Conservation (phyloP, 2,797 vertebrate species). For the Sparidentex hasta region DNA sequence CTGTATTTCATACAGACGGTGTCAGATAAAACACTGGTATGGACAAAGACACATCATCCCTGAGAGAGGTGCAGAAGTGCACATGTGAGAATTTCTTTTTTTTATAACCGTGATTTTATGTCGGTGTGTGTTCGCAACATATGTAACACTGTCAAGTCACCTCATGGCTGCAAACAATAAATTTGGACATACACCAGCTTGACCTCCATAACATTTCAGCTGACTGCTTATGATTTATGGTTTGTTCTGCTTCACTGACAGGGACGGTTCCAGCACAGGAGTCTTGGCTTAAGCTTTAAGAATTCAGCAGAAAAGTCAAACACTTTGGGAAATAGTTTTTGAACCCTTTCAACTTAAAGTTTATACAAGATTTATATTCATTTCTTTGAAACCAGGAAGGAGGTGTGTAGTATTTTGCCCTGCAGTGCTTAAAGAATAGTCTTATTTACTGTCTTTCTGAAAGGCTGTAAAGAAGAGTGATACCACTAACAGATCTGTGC, state of each 20-base stretch:
- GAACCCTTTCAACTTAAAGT: neutral
- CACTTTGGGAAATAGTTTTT: constrained; percentile 11
- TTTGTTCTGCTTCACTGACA: constrained; percentile 34
- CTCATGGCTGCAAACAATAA: constrained; percentile 45
- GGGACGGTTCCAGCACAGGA: constrained; percentile 34
- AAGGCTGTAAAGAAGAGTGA: neutral
- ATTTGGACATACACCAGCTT: constrained; percentile 45
- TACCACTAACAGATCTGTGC: neutral
- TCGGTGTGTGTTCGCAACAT: constrained; percentile 23
- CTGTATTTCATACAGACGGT: constrained; percentile 63
- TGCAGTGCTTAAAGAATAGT: neutral
- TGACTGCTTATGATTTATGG: constrained; percentile 41
- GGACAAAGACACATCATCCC: constrained; percentile 61
- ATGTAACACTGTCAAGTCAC: constrained; percentile 44
- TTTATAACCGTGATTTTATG: constrained; percentile 43
- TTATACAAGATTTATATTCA: neutral
- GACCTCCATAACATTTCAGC: constrained; percentile 22
- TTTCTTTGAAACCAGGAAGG: neutral
- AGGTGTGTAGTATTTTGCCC: neutral
- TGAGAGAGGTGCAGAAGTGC: constrained; percentile 61
- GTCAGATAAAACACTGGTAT: constrained; percentile 56
- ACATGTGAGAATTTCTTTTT: constrained; percentile 43
- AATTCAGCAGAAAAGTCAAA: constrained; percentile 17
- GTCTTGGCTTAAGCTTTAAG: constrained; percentile 22
- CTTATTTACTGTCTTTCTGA: neutral